A percentile compares a stretch with the other conserved stretches of the same genome.
These are phyloP conservation scores for Pipa parva DNA, from an alignment of 2,113 vertebrate species.

Conservation along the genomic window DNA sequence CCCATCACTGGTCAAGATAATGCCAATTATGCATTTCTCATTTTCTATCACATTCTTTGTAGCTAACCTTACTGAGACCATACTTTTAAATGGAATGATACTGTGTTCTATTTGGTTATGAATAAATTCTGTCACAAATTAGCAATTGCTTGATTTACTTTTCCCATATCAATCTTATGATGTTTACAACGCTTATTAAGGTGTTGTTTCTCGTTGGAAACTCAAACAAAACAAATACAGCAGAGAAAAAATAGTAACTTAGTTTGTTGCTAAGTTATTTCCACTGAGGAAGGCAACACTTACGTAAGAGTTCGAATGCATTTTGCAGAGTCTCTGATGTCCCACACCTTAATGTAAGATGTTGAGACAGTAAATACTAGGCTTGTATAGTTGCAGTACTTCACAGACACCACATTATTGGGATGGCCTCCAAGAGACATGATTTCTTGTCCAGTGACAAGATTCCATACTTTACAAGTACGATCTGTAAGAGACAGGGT, in stretches of 20 bases:
- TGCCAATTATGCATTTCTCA: too few relatives aligned
- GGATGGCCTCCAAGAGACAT: conserved; percentile 83
- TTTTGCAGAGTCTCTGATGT: conserved; percentile 93
- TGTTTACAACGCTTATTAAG: too few relatives aligned
- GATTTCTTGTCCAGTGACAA: conserved; percentile 97
- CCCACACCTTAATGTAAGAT: conserved; percentile 95
- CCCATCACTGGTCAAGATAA: too few relatives aligned
- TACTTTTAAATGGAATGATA: too few relatives aligned
- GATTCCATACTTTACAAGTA: conserved; percentile 98
- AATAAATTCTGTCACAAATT: too few relatives aligned
- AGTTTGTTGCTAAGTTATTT: too few relatives aligned
- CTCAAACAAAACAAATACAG: not conserved
- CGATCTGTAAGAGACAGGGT: conserved; percentile 73
- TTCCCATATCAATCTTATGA: too few relatives aligned
- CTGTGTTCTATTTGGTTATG: too few relatives aligned
- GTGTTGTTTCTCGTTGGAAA: too few relatives aligned
- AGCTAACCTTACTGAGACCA: too few relatives aligned
- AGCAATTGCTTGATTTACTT: too few relatives aligned
- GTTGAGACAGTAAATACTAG: conserved; percentile 95
- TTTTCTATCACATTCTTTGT: too few relatives aligned
- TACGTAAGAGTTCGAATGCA: conserved; percentile 90
- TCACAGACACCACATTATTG: conserved; percentile 89
- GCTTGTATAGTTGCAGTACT: conserved; percentile 85
- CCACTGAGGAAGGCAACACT: conserved; percentile 58
- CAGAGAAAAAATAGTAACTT: not conserved